Base-by-base conservation (phyloP, 2,113 vertebrate species). In the Trichechus manatus region DNA sequence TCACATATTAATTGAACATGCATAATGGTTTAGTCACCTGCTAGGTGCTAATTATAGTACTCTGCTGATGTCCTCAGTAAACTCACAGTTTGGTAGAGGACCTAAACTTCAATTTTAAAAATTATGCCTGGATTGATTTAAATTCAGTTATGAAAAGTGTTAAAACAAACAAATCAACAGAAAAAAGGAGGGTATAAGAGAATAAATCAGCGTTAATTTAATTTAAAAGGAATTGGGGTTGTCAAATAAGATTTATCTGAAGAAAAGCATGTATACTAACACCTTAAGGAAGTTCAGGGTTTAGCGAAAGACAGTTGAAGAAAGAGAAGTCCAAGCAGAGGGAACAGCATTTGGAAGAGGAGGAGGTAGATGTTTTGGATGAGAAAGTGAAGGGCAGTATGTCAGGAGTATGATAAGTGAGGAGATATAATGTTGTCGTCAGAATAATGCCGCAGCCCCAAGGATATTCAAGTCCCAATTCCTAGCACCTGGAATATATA, bases 341-440 rank as follows among this genome's bases (percentile, higher is more conserved):
- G 29, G 17, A 74, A 33, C 19, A n/a, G 7, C 6, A 77, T 42
- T 25, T 89, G 23, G 66, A 87, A 29, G 29, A n/a, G n/a, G 5
- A 47, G 9, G 31, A 56, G 6, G 22, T 9, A 29, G 1, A 20
- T 29, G 39, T 33, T 68, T 79, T 29, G 56, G n/a, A 20, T 77
- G 17, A 56, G 20, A 59, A 74, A 42, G 2, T 23, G 14, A 61
- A 36, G 3, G 1, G 3, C 19, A 39, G 9, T 0, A 2, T 23
- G 5, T 36, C 6, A 44, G 25, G 13, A 33, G 9, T 2, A 1
- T 23, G 29, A 31, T 29, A 64, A 64, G 3, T 42, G 15, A n/a
- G 78, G 44, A 36, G 33, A 27, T 2, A 0, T 14, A 2, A 2
- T n/a, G 1, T 9, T 13, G 14, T 72, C 85, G 63, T 17, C 47